Base-by-base conservation (phyloP, 2,888 invertebrate genomes). In the Trypoxylon attenuatum region DNA sequence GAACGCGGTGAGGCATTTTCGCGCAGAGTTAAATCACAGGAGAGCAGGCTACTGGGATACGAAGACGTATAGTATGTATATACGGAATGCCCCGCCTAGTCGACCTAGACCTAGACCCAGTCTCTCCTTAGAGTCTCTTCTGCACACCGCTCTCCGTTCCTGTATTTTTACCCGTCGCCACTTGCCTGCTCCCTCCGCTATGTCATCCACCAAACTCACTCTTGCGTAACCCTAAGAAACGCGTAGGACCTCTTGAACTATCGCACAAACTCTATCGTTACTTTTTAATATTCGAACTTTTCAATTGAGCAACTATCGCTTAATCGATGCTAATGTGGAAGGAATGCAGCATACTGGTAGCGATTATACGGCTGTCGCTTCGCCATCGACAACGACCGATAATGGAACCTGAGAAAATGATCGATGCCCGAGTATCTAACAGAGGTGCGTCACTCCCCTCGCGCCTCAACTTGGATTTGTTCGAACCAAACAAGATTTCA, bases 101-200 rank as follows among this genome's bases (percentile, higher is more conserved):
- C 80, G 84, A 83, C 84, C 82, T 82, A 84, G 84, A 84, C 84
- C 84, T 83, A 84, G 84, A 85, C 83, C 79, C 76, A 74, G 79
- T 79, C 80, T 81, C 80, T 75, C 69, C 77, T 72, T 68, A 72
- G 76, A 76, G 67, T 70, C 74, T 64, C 62, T 71, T 71, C 69
- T 68, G 64, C 65, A n/a, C n/a, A 69, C 60, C 64, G 61, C 62
- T 64, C 55, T 70, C 69, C 68, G 69, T 80, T 73, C 65, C 71
- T 78, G 76, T 80, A 75, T 80, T 78, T 80, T 80, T 79, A 73
- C 75, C 69, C 74, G 65, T 47, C 63, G 68, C 69, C n/a, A n/a
- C n/a, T n/a, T 61, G 47, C 33, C 33, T 8, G 4, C 0, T 5
- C 33, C 33, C 33, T 55, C 58, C 43, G 53, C 64, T 50, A 49